Percentiles rank a stretch among this genome's conserved stretches.
phyloP scores from a whole-genome alignment of 2,113 vertebrate genomes.

The Ceuthmochares aereus region DNA sequence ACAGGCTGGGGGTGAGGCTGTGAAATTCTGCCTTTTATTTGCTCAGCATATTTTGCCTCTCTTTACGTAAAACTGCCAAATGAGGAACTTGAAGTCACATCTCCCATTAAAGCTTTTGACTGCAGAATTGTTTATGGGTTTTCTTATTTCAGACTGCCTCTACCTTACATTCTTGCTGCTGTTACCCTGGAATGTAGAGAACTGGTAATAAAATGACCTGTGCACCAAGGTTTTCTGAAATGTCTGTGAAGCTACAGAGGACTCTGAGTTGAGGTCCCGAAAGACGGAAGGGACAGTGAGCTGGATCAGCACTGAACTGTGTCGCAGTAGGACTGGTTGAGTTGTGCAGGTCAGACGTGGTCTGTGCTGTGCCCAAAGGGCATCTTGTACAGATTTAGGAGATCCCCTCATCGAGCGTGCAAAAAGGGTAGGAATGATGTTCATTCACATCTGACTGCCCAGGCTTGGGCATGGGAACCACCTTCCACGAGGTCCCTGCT shows the following conservation, averaged over 20 bases:
- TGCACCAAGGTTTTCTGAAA: background rate
- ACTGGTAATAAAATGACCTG: background rate
- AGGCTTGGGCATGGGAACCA: rapidly evolving
- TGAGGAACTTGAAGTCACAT: constrained; percentile 10
- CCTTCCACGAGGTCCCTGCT: background rate
- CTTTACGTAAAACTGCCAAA: constrained; percentile 3
- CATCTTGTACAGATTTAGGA: background rate
- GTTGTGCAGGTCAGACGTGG: background rate
- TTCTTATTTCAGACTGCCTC: background rate
- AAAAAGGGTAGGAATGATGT: background rate
- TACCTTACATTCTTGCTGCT: background rate
- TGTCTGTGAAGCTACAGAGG: background rate
- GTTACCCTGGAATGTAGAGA: background rate
- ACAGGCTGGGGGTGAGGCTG: constrained; percentile 13
- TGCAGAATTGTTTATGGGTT: background rate
- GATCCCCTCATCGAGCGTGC: rapidly evolving
- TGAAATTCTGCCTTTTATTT: constrained; percentile 8
- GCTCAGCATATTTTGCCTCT: constrained; percentile 44
- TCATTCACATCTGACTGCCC: background rate
- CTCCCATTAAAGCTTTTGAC: background rate
- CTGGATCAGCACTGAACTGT: background rate
- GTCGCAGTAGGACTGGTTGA: background rate
- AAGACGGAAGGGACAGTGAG: background rate
- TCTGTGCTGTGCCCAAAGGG: background rate
- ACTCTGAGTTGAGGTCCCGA: background rate